Conservation (phyloP, 2,113 vertebrate species). For the Urocynchramus pylzowi region DNA sequence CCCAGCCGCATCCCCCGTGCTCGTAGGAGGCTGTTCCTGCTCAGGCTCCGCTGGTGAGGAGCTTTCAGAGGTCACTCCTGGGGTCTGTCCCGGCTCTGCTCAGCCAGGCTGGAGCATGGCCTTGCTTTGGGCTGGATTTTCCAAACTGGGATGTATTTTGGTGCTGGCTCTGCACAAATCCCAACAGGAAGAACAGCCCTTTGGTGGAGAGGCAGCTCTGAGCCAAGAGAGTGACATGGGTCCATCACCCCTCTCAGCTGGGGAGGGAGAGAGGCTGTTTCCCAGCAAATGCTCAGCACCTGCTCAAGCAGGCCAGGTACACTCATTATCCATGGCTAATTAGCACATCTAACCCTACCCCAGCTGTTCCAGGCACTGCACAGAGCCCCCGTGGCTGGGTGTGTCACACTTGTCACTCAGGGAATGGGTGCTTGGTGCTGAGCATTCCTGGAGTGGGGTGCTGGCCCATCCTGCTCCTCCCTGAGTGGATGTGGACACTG, state of each 20-base stretch:
- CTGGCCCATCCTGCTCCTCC: not conserved
- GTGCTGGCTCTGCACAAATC: not conserved
- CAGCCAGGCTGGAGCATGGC: fast-evolving
- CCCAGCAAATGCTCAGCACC: not conserved
- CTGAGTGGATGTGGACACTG: not conserved
- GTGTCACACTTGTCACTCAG: not conserved
- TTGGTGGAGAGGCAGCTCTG: not conserved
- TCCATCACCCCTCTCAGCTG: not conserved
- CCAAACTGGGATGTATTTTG: not conserved
- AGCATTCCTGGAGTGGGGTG: not conserved
- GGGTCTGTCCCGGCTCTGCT: not conserved
- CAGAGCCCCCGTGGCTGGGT: not conserved
- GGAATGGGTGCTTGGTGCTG: fast-evolving
- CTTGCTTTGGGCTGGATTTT: not conserved
- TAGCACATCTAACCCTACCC: not conserved
- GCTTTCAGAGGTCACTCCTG: fast-evolving
- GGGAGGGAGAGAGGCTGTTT: not conserved
- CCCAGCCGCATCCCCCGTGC: fast-evolving
- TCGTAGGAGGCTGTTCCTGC: fast-evolving
- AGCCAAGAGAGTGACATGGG: fast-evolving
- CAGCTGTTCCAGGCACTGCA: not conserved
- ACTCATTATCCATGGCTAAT: not conserved
- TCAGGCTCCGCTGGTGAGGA: fast-evolving
- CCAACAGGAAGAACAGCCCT: not conserved
- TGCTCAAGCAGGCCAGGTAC: not conserved